Base-by-base conservation (phyloP, 2,888 invertebrate species). In the Dicyrtomina minuta region DNA sequence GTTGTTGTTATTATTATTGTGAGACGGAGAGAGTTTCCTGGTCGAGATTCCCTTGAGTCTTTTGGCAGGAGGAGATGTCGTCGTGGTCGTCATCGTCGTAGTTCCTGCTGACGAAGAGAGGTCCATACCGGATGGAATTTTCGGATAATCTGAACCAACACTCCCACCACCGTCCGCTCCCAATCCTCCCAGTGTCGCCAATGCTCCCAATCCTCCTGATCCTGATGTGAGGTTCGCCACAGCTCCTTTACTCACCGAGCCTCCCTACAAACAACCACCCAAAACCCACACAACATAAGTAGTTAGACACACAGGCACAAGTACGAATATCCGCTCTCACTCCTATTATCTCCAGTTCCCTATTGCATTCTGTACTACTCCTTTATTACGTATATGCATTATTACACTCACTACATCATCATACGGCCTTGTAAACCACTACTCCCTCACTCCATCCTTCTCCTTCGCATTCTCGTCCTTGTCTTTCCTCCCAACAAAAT, bases 101-200 rank as follows among this genome's bases (percentile, higher is more conserved):
- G 33, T 33, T 22, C 43, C 39, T 22, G 65, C 51, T 27, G 65
- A 53, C 20, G 73, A 41, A 69, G 77, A 68, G 72, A 77, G 69
- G 70, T 77, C 77, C 70, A 77, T 77, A 41, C 77, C 74, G 68
- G 68, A 60, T 61, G 61, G 53, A 49, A 68, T 68, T 60, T 68
- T 68, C 10, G 60, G 60, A 60, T 68, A 68, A 68, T 68, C 68
- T 68, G 66, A 66, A 64, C 68, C 65, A 41, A 61, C 60, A 68
- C 61, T 53, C 22, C 55, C 64, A 27, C 55, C 64, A 27, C 61
- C 66, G 12, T 53, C 70, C 27, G 68, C 55, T 62, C 55, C 56
- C 53, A 72, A 51, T 56, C 58, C 53, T 59, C 72, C 61, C 58
- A 51, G 61, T 70, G 66, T 59, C 70, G 12, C 66, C 68, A 51